Evolutionary conservation across 1,140 invertebrate species (phyloP), one percentile per base, ranked within the genome.

Genomic region (Asbolus verrucosus): DNA sequence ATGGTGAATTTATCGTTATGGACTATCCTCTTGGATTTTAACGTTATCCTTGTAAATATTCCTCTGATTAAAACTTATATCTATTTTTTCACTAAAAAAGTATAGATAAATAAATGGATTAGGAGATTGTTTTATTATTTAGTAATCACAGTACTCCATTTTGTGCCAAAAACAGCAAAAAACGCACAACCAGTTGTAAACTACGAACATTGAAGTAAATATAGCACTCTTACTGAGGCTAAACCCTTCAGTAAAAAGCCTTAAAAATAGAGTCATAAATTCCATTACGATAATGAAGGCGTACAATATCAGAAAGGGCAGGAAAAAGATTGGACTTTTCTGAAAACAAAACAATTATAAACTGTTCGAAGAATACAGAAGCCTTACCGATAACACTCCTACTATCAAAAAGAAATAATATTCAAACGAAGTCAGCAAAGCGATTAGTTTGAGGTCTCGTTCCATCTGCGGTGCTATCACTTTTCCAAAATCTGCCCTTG

Each of bases 401-500:
- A 78, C 21, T 24, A 79, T 19, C n/a, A 79, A 61, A 19, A 79
- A 73, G 15, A 71, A 31, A 41, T 79, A 78, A 68, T 78, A 79
- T 67, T 79, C 78, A 2, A 76, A 30, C 9, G 78, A 78, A 30
- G 77, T 65, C n/a, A 77, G 72, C 15, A 78, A 59, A 33, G 70
- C 75, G 27, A 79, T 77, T 5, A 79, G 62, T 68, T 78, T 78
- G 39, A 73, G 69, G 66, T 79, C 78, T 36, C 78, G 68, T 66
- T 79, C 77, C 16, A 69, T 54, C 69, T 75, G 75, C 6, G 77
- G 72, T 1, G 65, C 43, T 8, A 77, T 67, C 9, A 79, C 14
- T 59, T 71, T 74, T 18, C 73, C 74, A 14, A 62, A 69, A 70
- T 75, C 75, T n/a, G 76, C 43, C 16, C 78, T 27, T 36, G 71